Conservation (phyloP, 2,113 vertebrate genomes). For the Podarcis cretensis region DNA sequence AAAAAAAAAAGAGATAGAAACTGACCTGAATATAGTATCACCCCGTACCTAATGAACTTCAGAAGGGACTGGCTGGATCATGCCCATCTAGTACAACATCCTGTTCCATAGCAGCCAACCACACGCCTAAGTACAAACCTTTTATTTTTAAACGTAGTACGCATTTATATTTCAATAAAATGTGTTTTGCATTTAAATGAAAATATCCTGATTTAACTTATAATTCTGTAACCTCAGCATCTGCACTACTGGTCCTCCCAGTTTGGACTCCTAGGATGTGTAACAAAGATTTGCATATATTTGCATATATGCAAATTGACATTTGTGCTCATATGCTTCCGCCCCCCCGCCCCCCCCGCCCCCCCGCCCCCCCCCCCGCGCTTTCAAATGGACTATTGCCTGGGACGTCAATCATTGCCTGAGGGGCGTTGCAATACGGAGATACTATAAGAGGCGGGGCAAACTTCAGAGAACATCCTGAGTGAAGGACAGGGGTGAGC, state of each 20-base stretch:
- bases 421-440: not conserved
- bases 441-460: not conserved
- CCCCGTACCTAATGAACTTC: not conserved
- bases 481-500: not conserved
- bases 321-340: not conserved
- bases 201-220: not conserved
- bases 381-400: too few relatives aligned
- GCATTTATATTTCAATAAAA: not conserved
- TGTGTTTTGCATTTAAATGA: not conserved
- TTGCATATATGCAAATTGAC: not conserved
- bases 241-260: not conserved
- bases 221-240: not conserved
- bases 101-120: too few relatives aligned
- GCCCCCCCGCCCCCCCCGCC: too few relatives aligned
- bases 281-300: not conserved
- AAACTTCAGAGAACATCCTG: not conserved
- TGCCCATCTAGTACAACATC: too few relatives aligned
- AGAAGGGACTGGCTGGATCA: too few relatives aligned
- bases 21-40: not conserved
- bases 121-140: rapidly evolving
- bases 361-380: too few relatives aligned
- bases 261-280: not conserved
- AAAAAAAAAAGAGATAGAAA: too few relatives aligned
- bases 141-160: not conserved
- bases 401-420: not conserved